A percentile compares a stretch with the other conserved stretches of the same genome.
Evolutionary conservation across 1,140 invertebrate genomes (phyloP).

Genomic region (Scaptomyza hsui): DNA sequence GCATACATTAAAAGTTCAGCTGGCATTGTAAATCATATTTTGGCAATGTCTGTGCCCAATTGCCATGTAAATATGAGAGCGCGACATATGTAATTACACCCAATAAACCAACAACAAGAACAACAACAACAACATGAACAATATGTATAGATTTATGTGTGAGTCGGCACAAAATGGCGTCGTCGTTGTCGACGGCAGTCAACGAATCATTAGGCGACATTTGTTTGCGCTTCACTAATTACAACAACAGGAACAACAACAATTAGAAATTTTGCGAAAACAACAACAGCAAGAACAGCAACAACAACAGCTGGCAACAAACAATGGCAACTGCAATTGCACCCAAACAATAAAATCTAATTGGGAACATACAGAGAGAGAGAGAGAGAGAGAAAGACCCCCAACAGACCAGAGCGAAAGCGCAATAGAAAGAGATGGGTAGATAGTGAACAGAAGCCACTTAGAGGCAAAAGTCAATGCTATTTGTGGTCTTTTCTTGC

Average conservation of each 20-base stretch:
- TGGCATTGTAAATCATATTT: constrained; percentile 49
- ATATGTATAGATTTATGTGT: constrained; percentile 43
- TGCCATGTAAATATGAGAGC: constrained; percentile 60
- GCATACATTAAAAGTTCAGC: constrained; percentile 15
- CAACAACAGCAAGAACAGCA: constrained; percentile 47
- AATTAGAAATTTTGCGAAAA: constrained; percentile 41
- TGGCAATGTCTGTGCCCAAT: constrained; percentile 53
- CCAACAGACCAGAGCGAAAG: constrained; percentile 24
- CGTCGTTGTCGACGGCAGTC: constrained; percentile 34
- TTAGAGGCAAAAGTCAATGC: constrained; percentile 24
- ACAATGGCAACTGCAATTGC: constrained; percentile 65
- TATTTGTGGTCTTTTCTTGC: constrained; percentile 7
- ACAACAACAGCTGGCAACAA: constrained; percentile 41
- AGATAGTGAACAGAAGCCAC: background rate
- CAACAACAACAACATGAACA: constrained; percentile 28
- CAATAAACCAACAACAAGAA: constrained; percentile 46
- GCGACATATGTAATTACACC: constrained; percentile 65
- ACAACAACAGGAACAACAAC: constrained; percentile 57
- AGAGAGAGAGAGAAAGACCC: constrained; percentile 15
- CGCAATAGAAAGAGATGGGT: constrained; percentile 13
- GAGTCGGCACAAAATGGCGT: constrained; percentile 57
- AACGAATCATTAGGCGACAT: constrained; percentile 69
- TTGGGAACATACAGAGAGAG: constrained; percentile 57
- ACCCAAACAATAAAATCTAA: constrained; percentile 79
- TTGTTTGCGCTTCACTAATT: constrained; percentile 79